Base-by-base conservation (phyloP, 2,888 invertebrate species). In the Lathronympha strigana region DNA sequence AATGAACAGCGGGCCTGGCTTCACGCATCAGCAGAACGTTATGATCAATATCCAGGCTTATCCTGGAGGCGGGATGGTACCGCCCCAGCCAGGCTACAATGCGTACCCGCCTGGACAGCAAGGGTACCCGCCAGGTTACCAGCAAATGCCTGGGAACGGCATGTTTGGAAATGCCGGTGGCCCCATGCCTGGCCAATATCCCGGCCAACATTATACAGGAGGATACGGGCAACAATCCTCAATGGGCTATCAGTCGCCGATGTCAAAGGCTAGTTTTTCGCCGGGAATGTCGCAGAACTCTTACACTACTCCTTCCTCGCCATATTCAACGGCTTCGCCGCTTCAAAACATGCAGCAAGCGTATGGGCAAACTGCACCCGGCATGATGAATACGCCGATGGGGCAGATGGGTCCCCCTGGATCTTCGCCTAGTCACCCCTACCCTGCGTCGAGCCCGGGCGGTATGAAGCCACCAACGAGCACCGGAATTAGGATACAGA, bases 21-120 rank as follows among this genome's bases (percentile, higher is more conserved):
- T 89, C 53, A 92, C 94, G 61, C 94, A 94, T 73, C 94, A 94
- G 74, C 94, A 94, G 76, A 94, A 94, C 75, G 94, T 94, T 1
- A 90, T 94, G 84, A 94, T 94, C 54, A 94, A 94, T 72, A 94
- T 94, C 31, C 94, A 94, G 75, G 94, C 94, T 53, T 94, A 94
- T 73, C 94, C 94, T 4, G 93, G 93, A 31, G 92, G 92, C 13
- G 85, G 86, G 40, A 90, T 93, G 83, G 88, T 87, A 61, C 87
- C 90, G 13, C 88, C 88, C 1, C 92, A 89, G 21, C 81, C 89
- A 25, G 43, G 28, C 15, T 93, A 93, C 73, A 90, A 86, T 50
- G 53, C 83, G 2, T 91, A 90, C 68, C 81, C 81, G 9, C 75
- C 85, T 17, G 82, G 80, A 6, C 89, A 88, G 63, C 88, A 83